These are phyloP conservation scores for Drosophila picticornis DNA, from an alignment of 2,888 invertebrate species.

Conservation along the genomic window DNA sequence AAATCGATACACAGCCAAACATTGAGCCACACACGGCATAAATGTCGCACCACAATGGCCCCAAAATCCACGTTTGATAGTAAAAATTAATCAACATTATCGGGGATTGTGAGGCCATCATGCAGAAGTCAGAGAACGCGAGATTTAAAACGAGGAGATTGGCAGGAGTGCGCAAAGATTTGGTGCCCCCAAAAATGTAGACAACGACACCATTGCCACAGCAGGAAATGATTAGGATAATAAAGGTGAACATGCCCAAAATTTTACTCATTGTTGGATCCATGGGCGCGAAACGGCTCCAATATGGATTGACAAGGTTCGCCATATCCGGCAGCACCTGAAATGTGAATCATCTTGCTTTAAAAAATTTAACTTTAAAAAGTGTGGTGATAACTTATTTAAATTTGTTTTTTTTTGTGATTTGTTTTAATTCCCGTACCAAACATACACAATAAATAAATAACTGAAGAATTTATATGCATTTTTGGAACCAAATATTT, in stretches of 20 bases:
- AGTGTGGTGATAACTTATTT: neutral
- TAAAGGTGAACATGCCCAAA: slow-evolving; percentile 91
- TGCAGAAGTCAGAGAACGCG: slow-evolving; percentile 93
- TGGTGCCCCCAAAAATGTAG: slow-evolving; percentile 84
- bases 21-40: slow-evolving; percentile 95
- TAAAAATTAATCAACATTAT: slow-evolving; percentile 85
- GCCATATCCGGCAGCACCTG: slow-evolving; percentile 88
- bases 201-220: slow-evolving; percentile 85
- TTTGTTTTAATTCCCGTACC: neutral
- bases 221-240: slow-evolving; percentile 87
- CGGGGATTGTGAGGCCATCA: slow-evolving; percentile 89
- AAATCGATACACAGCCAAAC: slow-evolving; percentile 95
- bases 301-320: slow-evolving; percentile 89
- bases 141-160: slow-evolving; percentile 96
- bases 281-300: slow-evolving; percentile 96
- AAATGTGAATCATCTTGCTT: neutral
- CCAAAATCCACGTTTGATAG: slow-evolving; percentile 84
- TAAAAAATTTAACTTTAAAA: neutral
- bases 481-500: neutral
- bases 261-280: slow-evolving; percentile 95
- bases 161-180: slow-evolving; percentile 92
- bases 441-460: neutral
- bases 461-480: neutral
- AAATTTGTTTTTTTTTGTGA: neutral
- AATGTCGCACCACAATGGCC: slow-evolving; percentile 92